A percentile compares a stretch with the other conserved stretches of the same genome.
These are phyloP conservation scores for Brachionus plicatilis DNA, from an alignment of 1,140 invertebrate genomes.

Conservation along the genomic window DNA sequence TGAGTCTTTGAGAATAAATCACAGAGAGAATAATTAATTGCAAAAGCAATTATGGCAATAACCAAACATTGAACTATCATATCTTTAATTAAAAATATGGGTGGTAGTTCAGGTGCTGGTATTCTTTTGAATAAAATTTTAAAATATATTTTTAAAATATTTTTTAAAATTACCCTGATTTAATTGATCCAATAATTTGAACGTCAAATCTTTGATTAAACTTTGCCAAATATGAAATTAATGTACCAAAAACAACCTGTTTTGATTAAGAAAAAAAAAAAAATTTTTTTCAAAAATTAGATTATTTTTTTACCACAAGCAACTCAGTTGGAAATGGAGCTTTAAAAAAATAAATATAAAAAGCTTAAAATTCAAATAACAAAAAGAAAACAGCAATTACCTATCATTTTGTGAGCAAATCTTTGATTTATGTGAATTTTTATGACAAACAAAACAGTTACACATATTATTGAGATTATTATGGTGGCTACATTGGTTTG, in stretches of 20 bases:
- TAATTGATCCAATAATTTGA: conserved; percentile 4
- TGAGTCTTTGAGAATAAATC: conserved; percentile 17
- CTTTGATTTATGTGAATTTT: conserved; percentile 53
- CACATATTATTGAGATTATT: conserved; percentile 47
- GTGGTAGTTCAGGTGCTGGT: not conserved
- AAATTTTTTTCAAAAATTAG: no score
- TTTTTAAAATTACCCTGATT: not conserved
- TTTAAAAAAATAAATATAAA: not conserved
- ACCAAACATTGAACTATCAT: not conserved
- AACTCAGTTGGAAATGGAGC: conserved; percentile 53
- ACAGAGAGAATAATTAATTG: conserved; percentile 20
- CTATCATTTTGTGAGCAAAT: conserved; percentile 46
- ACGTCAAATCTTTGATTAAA: conserved; percentile 12
- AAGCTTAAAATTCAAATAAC: no score
- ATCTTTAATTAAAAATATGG: not conserved
- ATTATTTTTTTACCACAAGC: conserved; percentile 46
- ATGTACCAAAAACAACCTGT: conserved; percentile 42
- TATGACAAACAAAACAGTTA: conserved; percentile 49
- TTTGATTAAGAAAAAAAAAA: not conserved
- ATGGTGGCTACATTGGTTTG: conserved; percentile 42
- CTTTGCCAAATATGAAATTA: not conserved
- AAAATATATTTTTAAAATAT: no score
- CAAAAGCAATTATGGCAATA: conserved; percentile 4
- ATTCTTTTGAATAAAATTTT: not conserved
- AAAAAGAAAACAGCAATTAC: not conserved